Evolutionary conservation across 1,140 invertebrate species (phyloP), one percentile per base, ranked within the genome.

Genomic region (Octopus sinensis): DNA sequence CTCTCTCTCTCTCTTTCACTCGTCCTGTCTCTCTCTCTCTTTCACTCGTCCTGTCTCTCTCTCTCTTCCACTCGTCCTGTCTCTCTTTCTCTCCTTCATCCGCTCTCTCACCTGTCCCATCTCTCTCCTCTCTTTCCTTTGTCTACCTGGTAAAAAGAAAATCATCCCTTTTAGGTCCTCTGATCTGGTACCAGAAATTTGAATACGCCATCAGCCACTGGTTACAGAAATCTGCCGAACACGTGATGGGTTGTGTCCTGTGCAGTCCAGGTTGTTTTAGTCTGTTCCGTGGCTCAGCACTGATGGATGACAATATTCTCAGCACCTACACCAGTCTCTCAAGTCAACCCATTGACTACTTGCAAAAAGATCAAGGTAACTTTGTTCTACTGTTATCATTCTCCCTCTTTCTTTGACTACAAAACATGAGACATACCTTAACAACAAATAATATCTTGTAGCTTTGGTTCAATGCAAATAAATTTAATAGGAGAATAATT

Each of bases 121-220:
- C 17, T 62, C 17, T 62, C 3, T 62, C 56, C 17, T 62, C 17
- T 62, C 17, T 62, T 62, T 62, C 56, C 17, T 62, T 17, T 62
- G 9, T 62, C 1, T 62, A 12, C 4, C 56, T 62, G 17, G 17
- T 62, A 12, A 62, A 62, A 9, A 17, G 56, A 1, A 12, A 12
- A 12, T 51, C 9, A 9, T 76, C 30, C 5, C 76, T 83, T 68
- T 23, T 79, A 90, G 92, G 92, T 76, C 91, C 91, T 1, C 92
- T 93, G 92, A 91, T 93, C 2, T 93, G 93, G 93, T 94, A 94
- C 84, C 93, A 94, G 86, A 93, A 92, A 85, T 94, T 94, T 86
- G 93, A 94, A 84, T 94, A 94, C 84, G 93, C 93, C 5, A 91
- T 93, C 79, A 93, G 93, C 56, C 93, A 94, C 91, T 94, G 93